Base-by-base conservation (phyloP, 2,113 vertebrate genomes). In the Mesitornis unicolor region DNA sequence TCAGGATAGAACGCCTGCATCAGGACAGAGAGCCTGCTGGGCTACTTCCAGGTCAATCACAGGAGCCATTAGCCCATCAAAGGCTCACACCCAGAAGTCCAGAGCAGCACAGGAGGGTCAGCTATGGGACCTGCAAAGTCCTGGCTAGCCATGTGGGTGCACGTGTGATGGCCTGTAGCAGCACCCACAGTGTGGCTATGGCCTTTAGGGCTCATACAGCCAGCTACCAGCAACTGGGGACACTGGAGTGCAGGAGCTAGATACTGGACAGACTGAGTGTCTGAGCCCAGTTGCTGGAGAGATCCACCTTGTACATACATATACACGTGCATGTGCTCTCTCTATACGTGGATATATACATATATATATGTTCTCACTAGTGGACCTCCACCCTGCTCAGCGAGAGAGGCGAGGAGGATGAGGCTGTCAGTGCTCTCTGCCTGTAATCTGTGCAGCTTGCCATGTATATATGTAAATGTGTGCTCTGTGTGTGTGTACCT, bases 161-260 rank as follows among this genome's bases (percentile, higher is more conserved):
- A 8, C 22, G 11, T 7, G 16, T 26, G 16, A 67, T 16, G 13
- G 38, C 13, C 13, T 31, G 51, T 14, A 67, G 59, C 42, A 89
- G 43, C n/a, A 84, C 3, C 21, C 22, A 13, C 7, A 84, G 31
- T 8, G 19, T 26, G 19, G 18, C 25, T 71, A 25, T 0, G 0
- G 48, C 26, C 35, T 31, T 69, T 16, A 42, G 18, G 21, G 24
- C 19, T 67, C 35, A 4, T 2, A 17, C 0, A 3, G 7, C 36
- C 48, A 80, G 57, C 25, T 86, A 67, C 35, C 50, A 80, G 38
- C 43, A 74, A 14, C 33, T 48, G 18, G 36, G 21, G 18, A 90
- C 15, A 61, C 2, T 24, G 36, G 21, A 51, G 68, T 31, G 29
- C 61, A 92, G 70, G 13, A 92, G 50, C 14, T 63, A 63, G 13